Evolutionary conservation across 2,888 invertebrate species (phyloP).

Genomic region (Ornithoptera alexandrae): DNA sequence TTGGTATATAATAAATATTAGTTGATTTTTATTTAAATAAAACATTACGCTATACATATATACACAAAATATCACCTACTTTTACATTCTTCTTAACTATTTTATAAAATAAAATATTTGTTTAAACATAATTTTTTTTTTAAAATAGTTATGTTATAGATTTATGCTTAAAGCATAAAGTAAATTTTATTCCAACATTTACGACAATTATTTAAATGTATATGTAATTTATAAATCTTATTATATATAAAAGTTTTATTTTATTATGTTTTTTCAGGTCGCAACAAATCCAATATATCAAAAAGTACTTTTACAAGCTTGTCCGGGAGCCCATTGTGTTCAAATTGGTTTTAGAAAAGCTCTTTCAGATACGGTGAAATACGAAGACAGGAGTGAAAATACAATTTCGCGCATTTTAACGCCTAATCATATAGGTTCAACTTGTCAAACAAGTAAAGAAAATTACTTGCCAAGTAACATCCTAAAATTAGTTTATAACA

Average conservation of each 20-base stretch:
- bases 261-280: slow-evolving; percentile 22
- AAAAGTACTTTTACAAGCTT: slow-evolving; percentile 6
- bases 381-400: neutral
- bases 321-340: slow-evolving; percentile 8
- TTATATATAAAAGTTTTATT: neutral
- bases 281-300: slow-evolving; percentile 19
- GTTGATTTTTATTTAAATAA: no score
- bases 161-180: no score
- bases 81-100: no score
- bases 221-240: neutral
- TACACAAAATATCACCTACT: no score
- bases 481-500: slow-evolving; percentile 10
- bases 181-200: no score
- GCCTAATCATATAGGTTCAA: neutral
- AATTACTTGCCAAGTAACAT: neutral
- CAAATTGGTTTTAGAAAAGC: slow-evolving; percentile 17
- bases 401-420: neutral
- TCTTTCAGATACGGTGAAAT: slow-evolving; percentile 1
- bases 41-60: no score
- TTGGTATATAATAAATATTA: no score
- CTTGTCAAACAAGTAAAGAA: neutral
- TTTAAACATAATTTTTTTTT: no score
- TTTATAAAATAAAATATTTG: no score
- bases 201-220: no score
- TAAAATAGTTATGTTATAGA: no score